phyloP scores from a whole-genome alignment of 2,113 vertebrate genomes.

The Forbesichthys agassizii region DNA sequence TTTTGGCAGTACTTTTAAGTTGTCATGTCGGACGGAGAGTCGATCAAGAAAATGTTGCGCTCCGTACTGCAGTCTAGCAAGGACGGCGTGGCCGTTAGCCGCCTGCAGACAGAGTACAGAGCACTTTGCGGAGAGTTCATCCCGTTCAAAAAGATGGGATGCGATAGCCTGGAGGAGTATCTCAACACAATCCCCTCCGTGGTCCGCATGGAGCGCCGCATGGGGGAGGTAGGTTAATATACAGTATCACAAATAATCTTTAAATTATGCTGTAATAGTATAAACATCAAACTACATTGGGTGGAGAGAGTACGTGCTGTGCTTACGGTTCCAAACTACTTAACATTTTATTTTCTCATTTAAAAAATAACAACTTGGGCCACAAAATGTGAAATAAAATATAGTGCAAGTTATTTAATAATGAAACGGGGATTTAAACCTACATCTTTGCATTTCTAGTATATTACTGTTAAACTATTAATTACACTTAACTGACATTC shows the following conservation, averaged over 20 bases:
- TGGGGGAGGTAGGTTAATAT: constrained; percentile 44
- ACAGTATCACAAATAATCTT: not conserved
- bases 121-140: constrained; percentile 87
- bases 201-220: constrained; percentile 76
- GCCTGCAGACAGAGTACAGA: constrained; percentile 82
- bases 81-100: constrained; percentile 76
- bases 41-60: constrained; percentile 84
- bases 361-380: not conserved
- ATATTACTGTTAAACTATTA: too few species aligned
- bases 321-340: not conserved
- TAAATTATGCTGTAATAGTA: not conserved
- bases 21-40: constrained; percentile 83
- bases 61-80: constrained; percentile 89
- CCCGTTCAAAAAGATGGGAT: constrained; percentile 82
- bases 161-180: constrained; percentile 80
- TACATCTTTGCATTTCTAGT: not conserved
- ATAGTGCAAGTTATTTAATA: not conserved
- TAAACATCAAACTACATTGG: not conserved
- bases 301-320: not conserved
- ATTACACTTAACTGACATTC: too few species aligned
- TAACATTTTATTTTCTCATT: not conserved
- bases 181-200: constrained; percentile 84
- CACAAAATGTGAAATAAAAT: not conserved
- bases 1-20: not conserved
- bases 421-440: not conserved